Percentiles rank a stretch among this genome's conserved stretches.
Evolutionary conservation across 2,888 invertebrate genomes (phyloP).

Genomic region (Piscicola geometra): DNA sequence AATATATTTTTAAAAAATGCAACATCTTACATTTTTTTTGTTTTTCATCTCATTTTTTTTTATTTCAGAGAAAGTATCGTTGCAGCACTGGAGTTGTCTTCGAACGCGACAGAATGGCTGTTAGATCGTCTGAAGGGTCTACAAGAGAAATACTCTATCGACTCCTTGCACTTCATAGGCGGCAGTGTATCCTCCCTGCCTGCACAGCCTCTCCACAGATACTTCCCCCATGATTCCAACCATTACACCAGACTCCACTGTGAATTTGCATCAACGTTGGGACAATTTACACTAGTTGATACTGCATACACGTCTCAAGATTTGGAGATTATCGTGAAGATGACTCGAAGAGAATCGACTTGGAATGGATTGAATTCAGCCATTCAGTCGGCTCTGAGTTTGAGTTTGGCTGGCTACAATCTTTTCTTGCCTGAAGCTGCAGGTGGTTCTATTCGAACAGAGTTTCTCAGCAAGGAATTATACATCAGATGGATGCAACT

Average conservation of each 20-base stretch:
- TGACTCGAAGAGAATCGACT: constrained; percentile 27
- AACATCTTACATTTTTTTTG: not conserved
- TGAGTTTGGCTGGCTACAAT: constrained; percentile 34
- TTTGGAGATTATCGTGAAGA: constrained; percentile 11
- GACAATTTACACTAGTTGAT: constrained; percentile 14
- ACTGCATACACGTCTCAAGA: constrained; percentile 33
- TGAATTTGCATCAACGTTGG: constrained; percentile 11
- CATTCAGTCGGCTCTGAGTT: constrained; percentile 31
- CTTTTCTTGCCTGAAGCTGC: constrained; percentile 33
- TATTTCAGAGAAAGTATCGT: constrained; percentile 14
- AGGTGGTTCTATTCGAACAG: constrained; percentile 30
- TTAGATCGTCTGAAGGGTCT: constrained; percentile 1
- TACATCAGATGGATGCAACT: constrained; percentile 79
- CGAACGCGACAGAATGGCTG: constrained; percentile 15
- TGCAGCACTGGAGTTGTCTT: constrained; percentile 28
- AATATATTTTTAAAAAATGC: no score
- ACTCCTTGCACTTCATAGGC: constrained; percentile 31
- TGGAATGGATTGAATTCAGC: constrained; percentile 35
- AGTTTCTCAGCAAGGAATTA: constrained; percentile 50
- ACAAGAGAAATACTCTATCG: constrained; percentile 25
- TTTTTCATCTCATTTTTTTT: not conserved
- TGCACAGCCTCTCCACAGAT: constrained; percentile 1
- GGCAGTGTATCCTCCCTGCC: constrained; percentile 30
- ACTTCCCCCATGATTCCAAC: constrained; percentile 21
- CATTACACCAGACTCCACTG: constrained; percentile 22